phyloP scores from a whole-genome alignment of 2,797 vertebrate species.

The Odontamblyopus lacepedii region DNA sequence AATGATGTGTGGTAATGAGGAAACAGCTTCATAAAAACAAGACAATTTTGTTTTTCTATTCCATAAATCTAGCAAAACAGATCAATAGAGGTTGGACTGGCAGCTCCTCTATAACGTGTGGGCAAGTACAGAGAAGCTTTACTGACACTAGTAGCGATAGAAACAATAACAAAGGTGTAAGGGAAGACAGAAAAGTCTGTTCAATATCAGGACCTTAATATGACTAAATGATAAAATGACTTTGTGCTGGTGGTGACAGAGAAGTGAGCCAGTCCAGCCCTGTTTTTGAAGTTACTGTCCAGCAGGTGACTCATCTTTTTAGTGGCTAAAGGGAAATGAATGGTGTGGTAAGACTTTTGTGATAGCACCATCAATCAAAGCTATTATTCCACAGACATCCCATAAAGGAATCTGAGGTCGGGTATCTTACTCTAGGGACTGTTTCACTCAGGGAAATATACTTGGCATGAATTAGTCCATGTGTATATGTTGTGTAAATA shows the following conservation, averaged over 20 bases:
- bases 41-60: constrained; percentile 15
- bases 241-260: constrained; percentile 32
- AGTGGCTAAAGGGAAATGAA: constrained; percentile 47
- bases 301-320: constrained; percentile 51
- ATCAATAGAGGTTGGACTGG: constrained; percentile 14
- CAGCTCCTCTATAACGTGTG: constrained; percentile 31
- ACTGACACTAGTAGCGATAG: constrained; percentile 12
- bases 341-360: constrained; percentile 29
- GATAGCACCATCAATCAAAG: constrained; percentile 43
- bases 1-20: constrained; percentile 34
- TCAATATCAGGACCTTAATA: constrained; percentile 8
- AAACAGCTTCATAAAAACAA: constrained; percentile 11
- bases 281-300: constrained; percentile 59
- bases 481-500: constrained; percentile 61
- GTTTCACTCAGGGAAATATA: constrained; percentile 71
- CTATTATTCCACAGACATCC: constrained; percentile 3
- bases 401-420: not conserved
- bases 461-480: constrained; percentile 23
- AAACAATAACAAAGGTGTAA: constrained; percentile 25
- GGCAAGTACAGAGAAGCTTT: constrained; percentile 14
- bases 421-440: not conserved
- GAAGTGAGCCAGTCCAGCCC: constrained; percentile 13
- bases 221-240: constrained; percentile 38
- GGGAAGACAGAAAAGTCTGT: not conserved
- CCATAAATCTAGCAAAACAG: constrained; percentile 25